These are phyloP conservation scores for Metaphire vulgaris DNA, from an alignment of 1,140 invertebrate genomes.

Conservation along the genomic window DNA sequence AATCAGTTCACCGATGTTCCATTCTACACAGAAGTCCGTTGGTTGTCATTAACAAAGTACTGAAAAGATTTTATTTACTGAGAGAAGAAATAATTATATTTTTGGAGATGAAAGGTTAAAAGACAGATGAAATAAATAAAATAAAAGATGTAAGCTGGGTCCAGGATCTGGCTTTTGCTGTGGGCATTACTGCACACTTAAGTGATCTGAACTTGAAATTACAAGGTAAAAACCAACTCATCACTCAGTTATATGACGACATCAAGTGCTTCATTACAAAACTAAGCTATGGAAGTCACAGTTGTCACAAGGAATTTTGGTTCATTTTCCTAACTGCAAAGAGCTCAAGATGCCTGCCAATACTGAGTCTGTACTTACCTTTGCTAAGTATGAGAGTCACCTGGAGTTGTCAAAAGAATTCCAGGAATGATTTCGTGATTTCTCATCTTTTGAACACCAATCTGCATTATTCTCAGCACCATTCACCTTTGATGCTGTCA, in stretches of 20 bases:
- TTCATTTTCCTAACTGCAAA: slow-evolving; percentile 25
- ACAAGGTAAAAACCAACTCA: slow-evolving; percentile 26
- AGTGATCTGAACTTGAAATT: slow-evolving; percentile 26
- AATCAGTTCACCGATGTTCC: slow-evolving; percentile 28
- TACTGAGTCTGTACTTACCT: slow-evolving; percentile 18
- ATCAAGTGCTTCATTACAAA: slow-evolving; percentile 26
- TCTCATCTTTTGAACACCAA: slow-evolving; percentile 25
- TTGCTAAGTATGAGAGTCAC: slow-evolving; percentile 25
- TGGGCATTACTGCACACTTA: slow-evolving; percentile 28
- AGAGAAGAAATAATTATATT: slow-evolving; percentile 22
- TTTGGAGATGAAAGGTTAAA: slow-evolving; percentile 24
- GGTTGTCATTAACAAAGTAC: slow-evolving; percentile 26
- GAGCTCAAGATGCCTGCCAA: slow-evolving; percentile 17
- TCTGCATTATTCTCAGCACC: slow-evolving; percentile 22
- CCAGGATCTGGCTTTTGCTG: slow-evolving; percentile 27
- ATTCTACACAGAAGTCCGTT: slow-evolving; percentile 21
- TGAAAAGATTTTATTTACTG: slow-evolving; percentile 21
- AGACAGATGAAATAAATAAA: slow-evolving; percentile 30
- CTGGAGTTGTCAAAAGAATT: slow-evolving; percentile 25
- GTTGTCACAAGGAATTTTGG: slow-evolving; percentile 21
- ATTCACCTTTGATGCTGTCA: slow-evolving; percentile 14
- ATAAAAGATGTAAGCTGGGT: slow-evolving; percentile 24
- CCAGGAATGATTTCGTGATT: slow-evolving; percentile 28
- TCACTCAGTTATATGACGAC: slow-evolving; percentile 22
- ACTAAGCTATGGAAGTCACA: slow-evolving; percentile 25